These are phyloP conservation scores for Troides helena DNA, from an alignment of 2,888 invertebrate species.

Conservation along the genomic window DNA sequence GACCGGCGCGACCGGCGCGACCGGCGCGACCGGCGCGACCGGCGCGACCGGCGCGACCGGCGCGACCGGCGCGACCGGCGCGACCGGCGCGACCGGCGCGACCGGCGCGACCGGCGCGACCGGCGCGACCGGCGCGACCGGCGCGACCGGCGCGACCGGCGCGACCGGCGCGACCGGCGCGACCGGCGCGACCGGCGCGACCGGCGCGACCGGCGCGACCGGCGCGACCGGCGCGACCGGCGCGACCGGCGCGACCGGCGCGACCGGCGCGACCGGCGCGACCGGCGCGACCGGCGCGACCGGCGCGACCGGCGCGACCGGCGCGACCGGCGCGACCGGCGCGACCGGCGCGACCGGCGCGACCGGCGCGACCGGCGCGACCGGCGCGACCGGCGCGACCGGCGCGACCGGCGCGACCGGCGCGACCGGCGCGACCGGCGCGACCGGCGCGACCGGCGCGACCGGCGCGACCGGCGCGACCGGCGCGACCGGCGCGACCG, in stretches of 20 bases:
- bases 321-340: background rate
- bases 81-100: too few relatives aligned
- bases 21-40: too few relatives aligned
- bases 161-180: slow-evolving; percentile 5
- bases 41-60: slow-evolving; percentile 5
- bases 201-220: background rate
- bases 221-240: background rate
- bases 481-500: slow-evolving; percentile 5
- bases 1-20: slow-evolving; percentile 16
- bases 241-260: slow-evolving; percentile 29
- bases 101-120: slow-evolving; percentile 2
- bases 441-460: slow-evolving; percentile 25
- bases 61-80: slow-evolving; percentile 29
- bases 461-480: too few relatives aligned
- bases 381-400: slow-evolving; percentile 2
- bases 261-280: background rate
- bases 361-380: slow-evolving; percentile 30
- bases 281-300: too few relatives aligned
- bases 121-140: slow-evolving; percentile 29
- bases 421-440: slow-evolving; percentile 19
- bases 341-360: too few relatives aligned
- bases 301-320: slow-evolving; percentile 28
- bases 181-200: slow-evolving; percentile 28
- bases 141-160: too few relatives aligned
- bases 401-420: too few relatives aligned